Conservation (phyloP, 2,113 vertebrate genomes). For the Colinus virginianus region DNA sequence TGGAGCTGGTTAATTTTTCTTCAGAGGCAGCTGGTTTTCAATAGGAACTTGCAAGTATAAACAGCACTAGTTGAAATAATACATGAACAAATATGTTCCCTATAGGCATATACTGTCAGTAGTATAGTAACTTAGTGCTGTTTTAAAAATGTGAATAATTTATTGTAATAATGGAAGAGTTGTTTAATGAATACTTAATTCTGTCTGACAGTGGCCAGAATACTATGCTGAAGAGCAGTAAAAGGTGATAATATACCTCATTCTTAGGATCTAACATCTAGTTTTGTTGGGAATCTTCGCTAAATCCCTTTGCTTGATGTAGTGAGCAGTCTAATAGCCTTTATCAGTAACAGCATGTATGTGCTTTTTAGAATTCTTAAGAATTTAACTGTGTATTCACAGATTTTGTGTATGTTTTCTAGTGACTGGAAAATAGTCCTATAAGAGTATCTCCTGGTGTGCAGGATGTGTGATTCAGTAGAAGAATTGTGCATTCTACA, state of each 20-base stretch:
- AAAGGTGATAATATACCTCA: slow-evolving; percentile 84
- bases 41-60: fast-evolving
- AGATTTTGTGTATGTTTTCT: neutral
- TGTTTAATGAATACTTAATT: slow-evolving; percentile 80
- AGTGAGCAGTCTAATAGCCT: slow-evolving; percentile 73
- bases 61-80: neutral
- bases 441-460: neutral
- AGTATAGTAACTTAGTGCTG: neutral
- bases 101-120: neutral
- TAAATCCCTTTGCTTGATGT: slow-evolving; percentile 42
- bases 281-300: slow-evolving; percentile 66
- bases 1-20: neutral
- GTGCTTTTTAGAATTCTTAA: neutral
- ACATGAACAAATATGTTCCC: neutral
- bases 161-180: slow-evolving; percentile 2
- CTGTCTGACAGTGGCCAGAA: slow-evolving; percentile 85
- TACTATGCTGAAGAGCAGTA: slow-evolving; percentile 85
- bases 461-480: neutral
- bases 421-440: neutral
- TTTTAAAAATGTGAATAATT: neutral
- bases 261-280: slow-evolving; percentile 75
- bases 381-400: neutral
- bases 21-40: neutral
- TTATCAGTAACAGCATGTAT: slow-evolving; percentile 47
- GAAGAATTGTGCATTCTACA: neutral